Conservation (phyloP, 2,113 vertebrate species). For the Rissa tridactyla region DNA sequence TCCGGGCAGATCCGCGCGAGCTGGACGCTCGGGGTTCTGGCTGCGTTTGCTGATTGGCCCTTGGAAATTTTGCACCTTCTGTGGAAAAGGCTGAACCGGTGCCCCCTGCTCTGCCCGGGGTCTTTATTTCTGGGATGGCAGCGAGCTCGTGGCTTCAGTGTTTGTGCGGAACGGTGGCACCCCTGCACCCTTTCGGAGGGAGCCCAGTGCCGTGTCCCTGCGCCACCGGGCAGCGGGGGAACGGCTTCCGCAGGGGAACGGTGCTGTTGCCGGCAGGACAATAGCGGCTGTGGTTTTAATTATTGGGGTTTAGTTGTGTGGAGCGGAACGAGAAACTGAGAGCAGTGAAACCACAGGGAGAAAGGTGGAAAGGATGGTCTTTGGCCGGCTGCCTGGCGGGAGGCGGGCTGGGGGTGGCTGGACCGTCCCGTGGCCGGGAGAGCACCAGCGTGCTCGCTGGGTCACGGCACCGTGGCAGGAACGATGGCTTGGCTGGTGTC, state of each 20-base stretch:
- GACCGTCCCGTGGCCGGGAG: rapidly evolving
- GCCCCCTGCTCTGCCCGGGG: background rate
- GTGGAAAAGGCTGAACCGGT: background rate
- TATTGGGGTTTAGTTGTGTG: background rate
- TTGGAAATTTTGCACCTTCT: background rate
- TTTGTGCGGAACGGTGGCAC: rapidly evolving
- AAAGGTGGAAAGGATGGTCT: background rate
- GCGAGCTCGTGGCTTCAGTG: rapidly evolving
- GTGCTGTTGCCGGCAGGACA: background rate
- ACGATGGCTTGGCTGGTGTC: rapidly evolving
- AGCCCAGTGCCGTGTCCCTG: rapidly evolving
- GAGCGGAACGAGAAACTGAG: background rate
- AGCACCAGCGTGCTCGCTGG: rapidly evolving
- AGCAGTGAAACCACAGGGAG: background rate
- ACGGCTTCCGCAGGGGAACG: background rate
- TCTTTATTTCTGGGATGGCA: background rate
- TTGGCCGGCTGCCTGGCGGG: background rate
- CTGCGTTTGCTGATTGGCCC: rapidly evolving
- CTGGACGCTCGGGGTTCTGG: rapidly evolving
- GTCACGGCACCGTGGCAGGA: rapidly evolving
- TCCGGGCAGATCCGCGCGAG: background rate
- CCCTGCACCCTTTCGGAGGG: rapidly evolving
- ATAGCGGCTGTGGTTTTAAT: background rate
- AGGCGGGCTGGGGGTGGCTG: background rate
- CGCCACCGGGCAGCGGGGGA: rapidly evolving